Evolutionary conservation across 92 coral and sea anemone genomes (phyloP), one percentile per base, ranked within the genome.

Genomic region (Ricordea florida): DNA sequence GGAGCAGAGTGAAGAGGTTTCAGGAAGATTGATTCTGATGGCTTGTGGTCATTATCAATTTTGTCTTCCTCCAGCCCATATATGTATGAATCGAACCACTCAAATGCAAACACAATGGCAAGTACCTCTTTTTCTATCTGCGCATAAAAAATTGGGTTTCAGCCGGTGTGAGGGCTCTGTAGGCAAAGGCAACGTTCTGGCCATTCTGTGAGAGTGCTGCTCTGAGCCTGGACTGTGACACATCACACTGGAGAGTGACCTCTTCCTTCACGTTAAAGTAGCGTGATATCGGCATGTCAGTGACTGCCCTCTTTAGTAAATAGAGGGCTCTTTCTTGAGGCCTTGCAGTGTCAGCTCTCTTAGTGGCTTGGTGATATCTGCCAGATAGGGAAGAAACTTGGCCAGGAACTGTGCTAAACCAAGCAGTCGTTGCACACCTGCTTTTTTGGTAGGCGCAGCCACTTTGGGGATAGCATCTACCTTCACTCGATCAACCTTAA

Each of bases 291-390:
- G 82, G 81, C n/a, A 81, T 46, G 65, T 33, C 43, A n/a, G 86
- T 71, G 72, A 80, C 86, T 25, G 81, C 74, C 22, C 71, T 71
- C 72, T 80, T 80, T 40, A 80, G 72, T 51, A 44, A 46, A 35
- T 48, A 38, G 6, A 76, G 43, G 3, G 76, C 76, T 30, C 23
- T 48, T 20, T 25, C 55, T 46, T 81, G 80, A 30, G 74, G 33
- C 72, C 81, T 45, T 64, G 52, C 74, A 50, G 82, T 33, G 87
- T 81, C 56, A 69, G 81, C 71, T 72, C 86, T 70, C 80, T 11
- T 41, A 80, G 34, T 10, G 80, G 86, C 27, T 80, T 80, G 20
- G 81, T 72, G 63, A 61, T 37, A 44, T 80, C 86, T 16, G 86
- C 71, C 50, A 70, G 52, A 35, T 79, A 57, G 67, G 80, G 85